Conservation (phyloP, 2,113 vertebrate genomes). For the Callionymus lyra region DNA sequence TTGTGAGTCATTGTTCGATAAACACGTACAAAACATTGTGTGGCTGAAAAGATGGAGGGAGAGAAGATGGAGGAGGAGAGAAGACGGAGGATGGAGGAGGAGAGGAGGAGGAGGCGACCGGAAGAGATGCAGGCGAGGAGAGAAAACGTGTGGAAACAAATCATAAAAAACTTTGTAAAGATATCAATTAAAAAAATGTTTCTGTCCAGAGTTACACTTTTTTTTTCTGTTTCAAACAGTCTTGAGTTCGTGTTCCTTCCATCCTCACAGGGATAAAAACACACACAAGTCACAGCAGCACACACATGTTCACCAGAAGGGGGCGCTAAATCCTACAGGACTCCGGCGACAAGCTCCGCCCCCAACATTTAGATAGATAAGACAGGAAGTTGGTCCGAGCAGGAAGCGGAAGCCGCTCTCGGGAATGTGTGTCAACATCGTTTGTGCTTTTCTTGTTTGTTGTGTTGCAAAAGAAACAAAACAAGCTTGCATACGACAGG, state of each 20-base stretch:
- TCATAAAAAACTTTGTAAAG: too few species aligned
- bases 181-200: too few species aligned
- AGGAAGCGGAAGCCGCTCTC: too few species aligned
- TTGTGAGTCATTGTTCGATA: conserved; percentile 63
- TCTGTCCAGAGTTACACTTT: too few species aligned
- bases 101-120: neutral
- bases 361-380: too few species aligned
- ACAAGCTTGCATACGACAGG: too few species aligned
- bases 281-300: conserved; percentile 62
- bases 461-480: too few species aligned
- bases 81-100: conserved; percentile 15
- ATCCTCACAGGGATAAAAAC: conserved; percentile 52
- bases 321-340: conserved; percentile 48
- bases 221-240: too few species aligned
- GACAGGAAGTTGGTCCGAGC: too few species aligned
- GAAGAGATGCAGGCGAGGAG: conserved; percentile 5
- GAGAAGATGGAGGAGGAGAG: conserved; percentile 19
- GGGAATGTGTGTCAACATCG: too few species aligned
- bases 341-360: conserved; percentile 24
- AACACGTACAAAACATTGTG: conserved; percentile 63
- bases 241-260: conserved; percentile 4
- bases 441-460: too few species aligned
- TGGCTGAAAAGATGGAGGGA: conserved; percentile 38
- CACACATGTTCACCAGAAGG: conserved; percentile 53
- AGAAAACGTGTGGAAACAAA: too few species aligned